Conservation (phyloP, 2,113 vertebrate genomes). For the Pelecanoides urinatrix region DNA sequence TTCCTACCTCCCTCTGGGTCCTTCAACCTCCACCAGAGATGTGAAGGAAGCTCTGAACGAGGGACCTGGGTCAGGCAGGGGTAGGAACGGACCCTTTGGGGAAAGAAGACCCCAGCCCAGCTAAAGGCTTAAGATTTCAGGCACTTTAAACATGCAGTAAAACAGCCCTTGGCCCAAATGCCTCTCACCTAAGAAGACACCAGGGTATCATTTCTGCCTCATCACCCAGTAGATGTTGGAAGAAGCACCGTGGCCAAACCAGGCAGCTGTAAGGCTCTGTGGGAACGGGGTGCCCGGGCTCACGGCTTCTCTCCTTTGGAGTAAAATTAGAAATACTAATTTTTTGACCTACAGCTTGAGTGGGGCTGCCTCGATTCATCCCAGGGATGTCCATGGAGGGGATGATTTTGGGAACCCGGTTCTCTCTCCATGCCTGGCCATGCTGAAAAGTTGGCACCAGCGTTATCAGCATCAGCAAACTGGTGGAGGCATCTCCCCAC, state of each 20-base stretch:
- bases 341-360: not conserved
- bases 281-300: fast-evolving
- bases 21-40: not conserved
- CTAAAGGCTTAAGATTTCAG: not conserved
- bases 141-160: not conserved
- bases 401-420: not conserved
- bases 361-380: not conserved
- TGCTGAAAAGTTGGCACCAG: not conserved
- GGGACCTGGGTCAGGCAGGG: not conserved
- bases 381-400: not conserved
- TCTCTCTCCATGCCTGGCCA: not conserved
- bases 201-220: not conserved
- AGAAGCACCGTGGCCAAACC: not conserved
- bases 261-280: not conserved
- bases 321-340: not conserved
- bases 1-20: not conserved
- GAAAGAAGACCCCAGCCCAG: not conserved
- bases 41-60: not conserved
- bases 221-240: not conserved
- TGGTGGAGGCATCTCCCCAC: not conserved
- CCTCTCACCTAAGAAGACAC: not conserved
- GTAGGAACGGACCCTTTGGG: not conserved
- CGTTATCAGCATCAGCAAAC: not conserved
- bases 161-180: not conserved
- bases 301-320: not conserved